A percentile compares a stretch with the other conserved stretches of the same genome.
Evolutionary conservation across 2,113 vertebrate species (phyloP).

Genomic region (Myotis yumanensis): DNA sequence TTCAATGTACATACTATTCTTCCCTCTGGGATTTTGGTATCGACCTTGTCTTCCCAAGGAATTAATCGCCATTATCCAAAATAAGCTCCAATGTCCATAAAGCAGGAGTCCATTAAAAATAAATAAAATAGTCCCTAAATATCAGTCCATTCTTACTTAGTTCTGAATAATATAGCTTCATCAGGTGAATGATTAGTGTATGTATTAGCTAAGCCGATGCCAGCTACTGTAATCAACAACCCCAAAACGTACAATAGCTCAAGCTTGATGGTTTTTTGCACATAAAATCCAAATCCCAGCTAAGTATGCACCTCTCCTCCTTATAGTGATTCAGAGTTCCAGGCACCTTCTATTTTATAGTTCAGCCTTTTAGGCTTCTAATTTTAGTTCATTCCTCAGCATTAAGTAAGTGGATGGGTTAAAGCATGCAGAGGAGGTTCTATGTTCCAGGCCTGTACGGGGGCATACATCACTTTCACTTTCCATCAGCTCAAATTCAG

Average conservation of each 20-base stretch:
- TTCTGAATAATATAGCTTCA: slow-evolving; percentile 7
- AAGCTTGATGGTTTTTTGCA: neutral
- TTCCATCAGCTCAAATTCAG: neutral
- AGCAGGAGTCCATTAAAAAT: slow-evolving; percentile 3
- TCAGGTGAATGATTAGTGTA: neutral
- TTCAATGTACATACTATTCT: neutral
- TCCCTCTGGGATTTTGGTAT: neutral
- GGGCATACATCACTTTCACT: neutral
- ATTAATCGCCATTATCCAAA: neutral
- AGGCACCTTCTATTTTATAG: neutral
- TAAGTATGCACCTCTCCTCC: neutral
- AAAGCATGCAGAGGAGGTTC: neutral
- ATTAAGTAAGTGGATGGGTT: neutral
- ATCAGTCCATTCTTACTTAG: neutral
- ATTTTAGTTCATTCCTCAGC: neutral
- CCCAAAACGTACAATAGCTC: neutral
- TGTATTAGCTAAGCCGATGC: neutral
- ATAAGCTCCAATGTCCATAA: neutral
- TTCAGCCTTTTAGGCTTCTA: neutral
- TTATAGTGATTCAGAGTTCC: neutral
- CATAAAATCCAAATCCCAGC: neutral
- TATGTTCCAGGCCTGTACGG: neutral
- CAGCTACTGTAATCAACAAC: neutral
- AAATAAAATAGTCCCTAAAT: neutral
- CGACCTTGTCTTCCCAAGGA: neutral